Evolutionary conservation across 2,888 invertebrate genomes (phyloP).

Genomic region (Cryptosula pallasiana): DNA sequence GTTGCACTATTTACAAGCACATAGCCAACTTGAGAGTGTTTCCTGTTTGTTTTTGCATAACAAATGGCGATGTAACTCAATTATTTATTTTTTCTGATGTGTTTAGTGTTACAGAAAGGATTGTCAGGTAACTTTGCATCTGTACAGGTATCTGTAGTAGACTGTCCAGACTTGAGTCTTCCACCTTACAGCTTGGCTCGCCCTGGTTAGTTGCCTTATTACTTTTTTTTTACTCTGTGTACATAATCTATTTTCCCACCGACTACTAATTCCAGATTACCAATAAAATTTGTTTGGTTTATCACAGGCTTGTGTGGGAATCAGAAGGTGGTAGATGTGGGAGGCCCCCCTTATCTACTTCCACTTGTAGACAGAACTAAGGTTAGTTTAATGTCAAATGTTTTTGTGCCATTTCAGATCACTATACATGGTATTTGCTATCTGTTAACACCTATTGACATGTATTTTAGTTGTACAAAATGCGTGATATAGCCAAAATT

Average conservation of each 20-base stretch:
- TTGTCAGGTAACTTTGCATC: constrained; percentile 67
- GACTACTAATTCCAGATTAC: no score
- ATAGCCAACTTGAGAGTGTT: no score
- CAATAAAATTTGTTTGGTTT: no score
- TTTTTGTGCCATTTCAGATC: no score
- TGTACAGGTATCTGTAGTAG: constrained; percentile 69
- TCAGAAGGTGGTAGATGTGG: constrained; percentile 67
- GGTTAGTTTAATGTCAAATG: no score
- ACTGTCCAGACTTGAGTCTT: constrained; percentile 77
- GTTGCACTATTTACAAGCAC: no score
- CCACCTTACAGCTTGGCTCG: constrained; percentile 75
- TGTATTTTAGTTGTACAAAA: constrained; percentile 42
- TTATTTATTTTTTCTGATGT: neutral
- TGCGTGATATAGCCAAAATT: constrained; percentile 40
- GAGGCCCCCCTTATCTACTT: constrained; percentile 75
- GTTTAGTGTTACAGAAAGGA: constrained; percentile 66
- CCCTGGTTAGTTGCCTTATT: constrained; percentile 59
- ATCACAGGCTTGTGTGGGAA: constrained; percentile 49
- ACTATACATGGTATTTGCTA: no score
- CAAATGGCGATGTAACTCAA: no score
- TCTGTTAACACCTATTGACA: no score
- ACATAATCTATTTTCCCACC: no score
- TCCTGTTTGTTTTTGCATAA: no score
- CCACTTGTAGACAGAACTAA: constrained; percentile 71
- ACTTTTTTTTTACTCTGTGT: no score